Evolutionary conservation across 1,140 invertebrate species (phyloP), one percentile per base, ranked within the genome.

Genomic region (Papilio glaucus): DNA sequence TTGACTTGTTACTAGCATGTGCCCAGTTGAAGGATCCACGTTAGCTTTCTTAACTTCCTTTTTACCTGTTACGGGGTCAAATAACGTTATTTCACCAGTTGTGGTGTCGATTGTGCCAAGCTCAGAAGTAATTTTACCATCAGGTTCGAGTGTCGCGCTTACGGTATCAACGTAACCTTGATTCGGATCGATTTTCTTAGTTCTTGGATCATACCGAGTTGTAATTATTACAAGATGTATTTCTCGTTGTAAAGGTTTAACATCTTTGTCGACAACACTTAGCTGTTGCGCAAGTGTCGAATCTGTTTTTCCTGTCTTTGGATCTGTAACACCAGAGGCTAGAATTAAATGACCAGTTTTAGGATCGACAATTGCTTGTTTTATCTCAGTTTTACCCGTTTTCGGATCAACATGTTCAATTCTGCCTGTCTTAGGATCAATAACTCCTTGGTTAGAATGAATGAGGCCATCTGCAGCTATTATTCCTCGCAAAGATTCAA

Each of bases 91-190:
- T 84, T 94, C 94, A 26, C 94, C 94, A 21, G 93, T 93, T 15
- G 90, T 85, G 7, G 94, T 92, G 74, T 95, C 94, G 18, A 94
- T 80, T 29, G 94, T 84, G 88, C 95, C 77, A 85, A 94, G 88
- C 78, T 94, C 94, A 18, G 94, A 94, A 33, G 92, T 90, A 53
- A 95, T 94, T 75, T 93, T 91, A 49, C 94, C 94, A 78, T 93
- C 90, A 9, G 86, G 91, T 33, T 91, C 85, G 13, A 94, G 79
- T 26, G 89, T 89, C 24, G 94, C 95, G 21, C 91, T 94, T 9
- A 93, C 84, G 1, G 95, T 95, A 71, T 95, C 94, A 2, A 95
- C 79, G 41, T 93, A 93, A 72, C 93, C 94, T 84, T 94, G 94
- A 33, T 76, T 93, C 13, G 94, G 90, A 87, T 95, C 94, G 68